phyloP scores from a whole-genome alignment of 2,113 vertebrate species.

The Callipepla squamata region DNA sequence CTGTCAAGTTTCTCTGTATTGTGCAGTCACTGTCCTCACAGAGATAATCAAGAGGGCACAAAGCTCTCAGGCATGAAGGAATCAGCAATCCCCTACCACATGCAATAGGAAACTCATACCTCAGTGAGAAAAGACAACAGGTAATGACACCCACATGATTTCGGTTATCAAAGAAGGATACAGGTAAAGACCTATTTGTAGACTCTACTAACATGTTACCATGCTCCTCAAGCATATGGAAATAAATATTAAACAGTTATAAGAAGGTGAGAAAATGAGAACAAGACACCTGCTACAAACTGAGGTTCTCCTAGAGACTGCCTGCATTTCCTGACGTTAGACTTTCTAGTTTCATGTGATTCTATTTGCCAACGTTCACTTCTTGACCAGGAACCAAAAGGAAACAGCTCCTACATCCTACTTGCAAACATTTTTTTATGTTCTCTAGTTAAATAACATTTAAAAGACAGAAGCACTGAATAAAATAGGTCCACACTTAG shows the following conservation, averaged over 20 bases:
- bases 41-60: neutral
- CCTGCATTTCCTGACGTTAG: neutral
- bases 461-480: slow-evolving; percentile 4
- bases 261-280: neutral
- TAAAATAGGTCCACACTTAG: neutral
- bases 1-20: neutral
- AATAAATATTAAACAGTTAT: neutral
- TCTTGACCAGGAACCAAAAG: neutral
- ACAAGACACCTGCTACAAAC: neutral
- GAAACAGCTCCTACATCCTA: neutral
- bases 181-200: neutral
- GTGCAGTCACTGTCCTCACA: neutral
- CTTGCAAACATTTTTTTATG: neutral
- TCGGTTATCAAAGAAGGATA: neutral
- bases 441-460: neutral
- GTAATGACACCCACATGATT: neutral
- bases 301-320: neutral
- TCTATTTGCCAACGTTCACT: neutral
- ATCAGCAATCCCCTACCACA: neutral
- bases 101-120: neutral
- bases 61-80: neutral
- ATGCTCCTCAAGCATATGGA: neutral
- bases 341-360: neutral
- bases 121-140: neutral
- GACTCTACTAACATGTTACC: neutral